Evolutionary conservation across 2,797 vertebrate genomes (phyloP).

Genomic region (Darevskia nairensis): DNA sequence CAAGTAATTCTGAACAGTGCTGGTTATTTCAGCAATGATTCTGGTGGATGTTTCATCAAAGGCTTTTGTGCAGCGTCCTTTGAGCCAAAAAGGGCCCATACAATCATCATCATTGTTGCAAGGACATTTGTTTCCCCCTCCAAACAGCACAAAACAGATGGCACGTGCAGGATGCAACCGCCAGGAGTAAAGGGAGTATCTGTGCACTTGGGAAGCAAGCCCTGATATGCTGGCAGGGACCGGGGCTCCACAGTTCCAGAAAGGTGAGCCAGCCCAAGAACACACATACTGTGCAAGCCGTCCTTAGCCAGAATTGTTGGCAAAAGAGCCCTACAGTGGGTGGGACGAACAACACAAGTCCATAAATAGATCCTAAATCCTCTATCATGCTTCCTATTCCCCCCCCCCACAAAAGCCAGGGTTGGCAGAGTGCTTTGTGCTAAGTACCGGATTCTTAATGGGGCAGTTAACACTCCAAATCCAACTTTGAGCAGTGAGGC

Average conservation of each 20-base stretch:
- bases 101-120: background rate
- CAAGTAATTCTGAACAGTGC: background rate
- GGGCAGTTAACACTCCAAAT: conserved; percentile 33
- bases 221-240: conserved; percentile 11
- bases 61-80: conserved; percentile 3
- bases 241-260: conserved; percentile 5
- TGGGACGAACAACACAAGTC: conserved; percentile 41
- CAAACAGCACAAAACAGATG: conserved; percentile 48
- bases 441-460: conserved; percentile 50
- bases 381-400: background rate
- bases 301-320: conserved; percentile 27
- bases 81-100: background rate
- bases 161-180: conserved; percentile 11
- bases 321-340: conserved; percentile 25
- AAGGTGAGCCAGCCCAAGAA: conserved; percentile 43
- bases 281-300: background rate
- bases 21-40: background rate
- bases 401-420: conserved; percentile 41
- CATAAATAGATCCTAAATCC: conserved; percentile 52
- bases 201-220: background rate
- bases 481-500: conserved; percentile 45
- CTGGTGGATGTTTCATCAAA: background rate
- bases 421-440: conserved; percentile 41
- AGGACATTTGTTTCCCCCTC: conserved; percentile 31
- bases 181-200: conserved; percentile 20